Evolutionary conservation across 2,797 vertebrate genomes (phyloP).

Genomic region (Esox lucius): DNA sequence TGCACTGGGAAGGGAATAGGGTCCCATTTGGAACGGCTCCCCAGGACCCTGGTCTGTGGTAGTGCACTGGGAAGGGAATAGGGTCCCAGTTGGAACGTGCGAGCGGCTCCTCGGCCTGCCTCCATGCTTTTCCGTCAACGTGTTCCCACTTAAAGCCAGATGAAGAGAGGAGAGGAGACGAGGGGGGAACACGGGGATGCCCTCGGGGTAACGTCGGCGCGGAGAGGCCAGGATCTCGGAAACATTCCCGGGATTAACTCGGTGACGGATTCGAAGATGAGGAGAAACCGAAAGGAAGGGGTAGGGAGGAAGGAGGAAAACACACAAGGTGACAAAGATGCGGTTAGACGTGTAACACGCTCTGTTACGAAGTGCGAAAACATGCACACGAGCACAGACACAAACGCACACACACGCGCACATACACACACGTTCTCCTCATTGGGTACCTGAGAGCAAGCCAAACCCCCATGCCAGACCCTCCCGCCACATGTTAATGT

Average conservation of each 20-base stretch:
- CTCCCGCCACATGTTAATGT: slow-evolving; percentile 66
- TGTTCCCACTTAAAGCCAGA: slow-evolving; percentile 4
- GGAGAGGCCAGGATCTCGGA: background rate
- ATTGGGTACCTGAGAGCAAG: slow-evolving; percentile 50
- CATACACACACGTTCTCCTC: too few relatives aligned
- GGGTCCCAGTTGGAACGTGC: background rate
- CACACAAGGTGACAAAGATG: slow-evolving; percentile 49
- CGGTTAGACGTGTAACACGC: background rate
- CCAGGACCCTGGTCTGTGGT: background rate
- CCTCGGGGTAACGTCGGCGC: slow-evolving; percentile 34
- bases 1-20: background rate
- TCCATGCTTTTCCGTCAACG: slow-evolving; percentile 26
- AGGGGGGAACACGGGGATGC: slow-evolving; percentile 22
- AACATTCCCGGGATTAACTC: slow-evolving; percentile 8
- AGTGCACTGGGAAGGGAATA: background rate
- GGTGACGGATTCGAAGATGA: slow-evolving; percentile 31
- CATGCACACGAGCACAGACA: slow-evolving; percentile 19
- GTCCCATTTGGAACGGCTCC: background rate
- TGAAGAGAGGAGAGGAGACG: slow-evolving; percentile 3
- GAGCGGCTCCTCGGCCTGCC: background rate
- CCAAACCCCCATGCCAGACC: slow-evolving; percentile 41
- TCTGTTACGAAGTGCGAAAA: slow-evolving; percentile 16
- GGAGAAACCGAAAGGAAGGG: background rate
- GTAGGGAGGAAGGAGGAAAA: slow-evolving; percentile 48
- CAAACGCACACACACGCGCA: too few relatives aligned